Evolutionary conservation across 2,888 invertebrate species (phyloP), one percentile per base, ranked within the genome.

Genomic region (Microchrysa polita): DNA sequence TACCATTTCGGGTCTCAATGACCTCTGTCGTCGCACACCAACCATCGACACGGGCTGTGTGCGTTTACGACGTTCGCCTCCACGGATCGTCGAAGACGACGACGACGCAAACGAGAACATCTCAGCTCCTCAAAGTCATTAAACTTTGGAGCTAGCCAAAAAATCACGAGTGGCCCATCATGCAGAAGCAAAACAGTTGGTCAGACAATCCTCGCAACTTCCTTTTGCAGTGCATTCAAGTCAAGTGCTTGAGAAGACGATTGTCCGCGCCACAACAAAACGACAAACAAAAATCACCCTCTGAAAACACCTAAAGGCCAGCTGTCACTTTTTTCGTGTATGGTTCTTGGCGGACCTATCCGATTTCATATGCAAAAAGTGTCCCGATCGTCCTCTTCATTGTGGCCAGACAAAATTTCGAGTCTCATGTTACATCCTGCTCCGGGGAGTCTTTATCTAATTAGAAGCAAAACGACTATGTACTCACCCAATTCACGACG

Each of bases 401-500:
- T 7, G 27, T 34, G 2, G 48, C n/a, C 22, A 48, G 65, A 44
- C 42, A 7, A 22, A 22, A 48, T 48, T 23, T n/a, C n/a, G n/a
- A 5, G 48, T 18, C 10, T 65, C 48, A 48, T 14, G 48, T 65
- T 65, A 65, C 65, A n/a, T 9, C 22, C 16, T 10, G 20, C n/a
- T 5, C 14, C 12, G 1, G 27, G 27, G n/a, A n/a, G 7, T 34
- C 48, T 9, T 65, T 48, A 20, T 27, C 65, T 22, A 48, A 48
- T 48, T 44, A 22, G 5, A 65, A 65, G 22, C 34, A 20, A n/a
- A n/a, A n/a, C n/a, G n/a, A 34, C 44, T 14, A 10, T 22, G 44
- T 65, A 65, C 65, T 65, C 48, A 65, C 65, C 27, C 65, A 48
- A n/a, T 65, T 65, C 22, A 48, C n/a, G n/a, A n/a, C 16, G 48